These are phyloP conservation scores for Coregonus clupeaformis DNA, from an alignment of 2,113 vertebrate species.

Conservation along the genomic window DNA sequence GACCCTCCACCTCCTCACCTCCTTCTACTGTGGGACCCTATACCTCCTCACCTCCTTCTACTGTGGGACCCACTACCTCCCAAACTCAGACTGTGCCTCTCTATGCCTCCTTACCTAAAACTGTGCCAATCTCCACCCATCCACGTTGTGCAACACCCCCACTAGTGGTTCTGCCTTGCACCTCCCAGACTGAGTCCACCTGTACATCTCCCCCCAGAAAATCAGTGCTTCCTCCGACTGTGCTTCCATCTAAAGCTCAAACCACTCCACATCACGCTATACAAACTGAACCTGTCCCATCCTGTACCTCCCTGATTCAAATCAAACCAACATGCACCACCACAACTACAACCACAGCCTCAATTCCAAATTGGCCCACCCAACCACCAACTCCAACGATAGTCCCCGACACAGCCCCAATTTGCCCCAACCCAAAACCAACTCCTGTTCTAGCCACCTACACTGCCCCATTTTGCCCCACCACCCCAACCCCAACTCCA, in stretches of 20 bases:
- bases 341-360: not conserved
- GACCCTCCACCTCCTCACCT: constrained; percentile 34
- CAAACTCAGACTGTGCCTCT: constrained; percentile 70
- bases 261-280: not conserved
- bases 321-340: not conserved
- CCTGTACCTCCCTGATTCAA: not conserved
- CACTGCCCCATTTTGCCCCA: not conserved
- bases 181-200: constrained; percentile 17
- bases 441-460: not conserved
- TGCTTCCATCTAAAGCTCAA: not conserved
- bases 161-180: not conserved
- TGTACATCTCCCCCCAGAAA: constrained; percentile 36
- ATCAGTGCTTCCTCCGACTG: not conserved
- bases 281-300: not conserved
- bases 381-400: not conserved
- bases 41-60: not conserved
- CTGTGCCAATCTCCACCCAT: constrained; percentile 41
- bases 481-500: not conserved
- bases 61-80: constrained; percentile 31
- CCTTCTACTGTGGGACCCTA: too few species aligned
- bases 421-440: not conserved
- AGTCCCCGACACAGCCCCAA: constrained; percentile 9
- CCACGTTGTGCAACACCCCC: constrained; percentile 32
- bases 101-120: constrained; percentile 46
- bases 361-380: not conserved